Evolutionary conservation across 2,797 vertebrate species (phyloP).

Genomic region (Lacerta bilineata): DNA sequence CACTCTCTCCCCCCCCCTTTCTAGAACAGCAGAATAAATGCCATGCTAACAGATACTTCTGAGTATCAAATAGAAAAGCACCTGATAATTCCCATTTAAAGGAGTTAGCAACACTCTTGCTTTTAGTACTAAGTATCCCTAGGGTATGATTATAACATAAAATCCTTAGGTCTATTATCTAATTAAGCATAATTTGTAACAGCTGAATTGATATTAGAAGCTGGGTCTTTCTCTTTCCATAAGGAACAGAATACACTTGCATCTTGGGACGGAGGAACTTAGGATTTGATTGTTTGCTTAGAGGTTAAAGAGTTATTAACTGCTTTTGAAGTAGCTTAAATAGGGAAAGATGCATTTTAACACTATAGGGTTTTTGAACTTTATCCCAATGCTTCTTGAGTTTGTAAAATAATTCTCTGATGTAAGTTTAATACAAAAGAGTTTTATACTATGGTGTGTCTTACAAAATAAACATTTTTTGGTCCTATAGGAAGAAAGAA

Average conservation of each 20-base stretch:
- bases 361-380: neutral
- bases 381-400: neutral
- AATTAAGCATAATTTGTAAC: neutral
- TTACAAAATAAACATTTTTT: neutral
- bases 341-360: neutral
- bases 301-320: neutral
- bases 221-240: neutral
- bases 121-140: neutral
- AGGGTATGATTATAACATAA: neutral
- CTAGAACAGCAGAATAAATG: neutral
- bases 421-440: neutral
- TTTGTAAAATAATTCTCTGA: conserved; percentile 6
- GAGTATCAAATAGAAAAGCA: neutral
- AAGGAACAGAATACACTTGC: neutral
- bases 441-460: neutral
- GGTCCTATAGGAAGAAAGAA: neutral
- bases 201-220: neutral
- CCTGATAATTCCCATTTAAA: neutral
- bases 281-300: neutral
- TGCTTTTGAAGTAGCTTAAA: neutral
- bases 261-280: neutral
- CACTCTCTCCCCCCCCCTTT: neutral
- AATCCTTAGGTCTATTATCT: neutral
- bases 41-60: no score
- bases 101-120: neutral